Conservation (phyloP, 2,888 invertebrate genomes). For the Frankliniella fusca region DNA sequence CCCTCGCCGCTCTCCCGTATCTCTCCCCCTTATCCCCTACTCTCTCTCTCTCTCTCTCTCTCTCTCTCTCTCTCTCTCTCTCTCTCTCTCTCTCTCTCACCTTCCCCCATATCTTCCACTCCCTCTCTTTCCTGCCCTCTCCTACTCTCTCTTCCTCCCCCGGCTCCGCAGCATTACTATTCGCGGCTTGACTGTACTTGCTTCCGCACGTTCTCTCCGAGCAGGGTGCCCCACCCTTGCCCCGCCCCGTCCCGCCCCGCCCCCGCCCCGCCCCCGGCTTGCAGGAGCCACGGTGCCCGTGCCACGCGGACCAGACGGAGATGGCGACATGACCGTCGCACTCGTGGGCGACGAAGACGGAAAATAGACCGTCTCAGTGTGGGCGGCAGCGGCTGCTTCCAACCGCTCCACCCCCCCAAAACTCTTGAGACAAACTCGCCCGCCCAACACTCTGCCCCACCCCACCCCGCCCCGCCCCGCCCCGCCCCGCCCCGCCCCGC, state of each 20-base stretch:
- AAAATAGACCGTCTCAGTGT: not conserved
- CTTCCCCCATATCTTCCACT: not conserved
- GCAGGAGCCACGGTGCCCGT: too few relatives aligned
- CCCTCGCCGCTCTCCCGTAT: not conserved
- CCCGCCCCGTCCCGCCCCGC: not conserved
- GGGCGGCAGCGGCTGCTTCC: not conserved
- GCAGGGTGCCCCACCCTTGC: not conserved
- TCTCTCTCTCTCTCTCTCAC: not conserved
- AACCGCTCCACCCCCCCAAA: not conserved
- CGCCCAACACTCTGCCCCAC: not conserved
- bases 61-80: not conserved
- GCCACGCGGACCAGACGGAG: too few relatives aligned
- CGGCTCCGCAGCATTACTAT: not conserved
- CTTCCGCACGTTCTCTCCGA: not conserved
- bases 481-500: not conserved
- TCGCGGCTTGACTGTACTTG: not conserved
- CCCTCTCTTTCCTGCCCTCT: not conserved
- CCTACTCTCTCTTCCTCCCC: not conserved
- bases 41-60: constrained; percentile 5
- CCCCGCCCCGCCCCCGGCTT: not conserved
- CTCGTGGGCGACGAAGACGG: too few relatives aligned
- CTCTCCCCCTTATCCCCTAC: not conserved
- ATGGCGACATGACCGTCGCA: too few relatives aligned
- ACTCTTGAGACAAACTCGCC: constrained; percentile 24
- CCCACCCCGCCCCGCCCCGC: constrained; percentile 5